A percentile compares a stretch with the other conserved stretches of the same genome.
Evolutionary conservation across 1,140 invertebrate genomes (phyloP).

Genomic region (Neodiprion lecontei): DNA sequence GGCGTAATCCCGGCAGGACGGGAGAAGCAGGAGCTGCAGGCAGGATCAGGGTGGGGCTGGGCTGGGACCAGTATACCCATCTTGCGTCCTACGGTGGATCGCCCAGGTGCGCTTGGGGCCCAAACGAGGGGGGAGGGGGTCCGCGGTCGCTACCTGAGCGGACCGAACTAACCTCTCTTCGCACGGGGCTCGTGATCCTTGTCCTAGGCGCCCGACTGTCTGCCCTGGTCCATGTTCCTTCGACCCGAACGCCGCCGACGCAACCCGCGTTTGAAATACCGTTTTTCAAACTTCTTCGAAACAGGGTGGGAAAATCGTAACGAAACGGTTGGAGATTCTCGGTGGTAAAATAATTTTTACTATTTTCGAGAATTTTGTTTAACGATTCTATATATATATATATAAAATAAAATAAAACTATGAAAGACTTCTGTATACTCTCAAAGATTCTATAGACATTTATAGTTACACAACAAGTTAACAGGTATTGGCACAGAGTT

Average conservation of each 20-base stretch:
- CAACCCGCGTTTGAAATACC: background rate
- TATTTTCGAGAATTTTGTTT: too few relatives aligned
- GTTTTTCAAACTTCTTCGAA: background rate
- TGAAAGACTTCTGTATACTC: too few relatives aligned
- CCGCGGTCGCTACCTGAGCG: conserved; percentile 36
- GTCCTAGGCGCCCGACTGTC: conserved; percentile 52
- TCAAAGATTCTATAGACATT: too few relatives aligned
- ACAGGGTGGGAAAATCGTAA: too few relatives aligned
- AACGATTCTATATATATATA: too few relatives aligned
- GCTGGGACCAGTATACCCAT: conserved; percentile 10
- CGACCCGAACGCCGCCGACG: background rate
- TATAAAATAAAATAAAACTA: too few relatives aligned
- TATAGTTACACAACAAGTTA: too few relatives aligned
- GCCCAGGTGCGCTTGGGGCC: conserved; percentile 22
- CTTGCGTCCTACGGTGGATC: conserved; percentile 6
- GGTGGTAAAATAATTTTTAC: too few relatives aligned
- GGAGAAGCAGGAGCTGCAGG: conserved; percentile 13
- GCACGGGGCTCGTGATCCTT: conserved; percentile 37
- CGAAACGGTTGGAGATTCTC: too few relatives aligned
- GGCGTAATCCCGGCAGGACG: conserved; percentile 32
- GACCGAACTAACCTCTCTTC: conserved; percentile 14
- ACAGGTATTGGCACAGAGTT: too few relatives aligned
- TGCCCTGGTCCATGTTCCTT: conserved; percentile 28
- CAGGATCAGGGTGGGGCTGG: conserved; percentile 8
- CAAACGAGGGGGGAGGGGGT: conserved; percentile 37